Evolutionary conservation across 2,113 vertebrate species (phyloP).

Genomic region (Prunella himalayana): DNA sequence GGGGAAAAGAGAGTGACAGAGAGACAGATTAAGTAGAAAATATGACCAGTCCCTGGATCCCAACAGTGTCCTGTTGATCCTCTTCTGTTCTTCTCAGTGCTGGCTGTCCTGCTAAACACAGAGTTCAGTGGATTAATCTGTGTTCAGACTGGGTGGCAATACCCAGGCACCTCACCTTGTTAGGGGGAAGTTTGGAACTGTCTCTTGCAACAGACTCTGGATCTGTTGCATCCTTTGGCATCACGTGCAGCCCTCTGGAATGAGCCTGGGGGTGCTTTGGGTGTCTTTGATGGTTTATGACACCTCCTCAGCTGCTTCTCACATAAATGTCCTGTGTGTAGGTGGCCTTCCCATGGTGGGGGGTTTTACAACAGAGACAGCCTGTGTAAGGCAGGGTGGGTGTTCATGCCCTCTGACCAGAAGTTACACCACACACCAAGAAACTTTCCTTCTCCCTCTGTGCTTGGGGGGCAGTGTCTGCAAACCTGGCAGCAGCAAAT

Average conservation of each 20-base stretch:
- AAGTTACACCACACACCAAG: neutral
- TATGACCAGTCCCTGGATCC: neutral
- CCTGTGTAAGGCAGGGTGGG: neutral
- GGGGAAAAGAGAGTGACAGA: accelerated
- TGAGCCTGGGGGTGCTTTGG: neutral
- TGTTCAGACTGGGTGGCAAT: neutral
- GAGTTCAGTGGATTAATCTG: neutral
- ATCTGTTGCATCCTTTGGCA: neutral
- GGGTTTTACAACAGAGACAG: neutral
- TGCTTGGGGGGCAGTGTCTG: neutral
- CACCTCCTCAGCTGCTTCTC: neutral
- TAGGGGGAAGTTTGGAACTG: neutral
- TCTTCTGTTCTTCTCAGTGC: neutral
- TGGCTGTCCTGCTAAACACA: neutral
- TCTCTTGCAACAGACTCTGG: neutral
- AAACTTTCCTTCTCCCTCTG: neutral
- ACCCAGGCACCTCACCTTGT: neutral
- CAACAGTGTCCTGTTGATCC: neutral
- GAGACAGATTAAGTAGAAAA: neutral
- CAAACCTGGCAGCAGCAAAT: neutral
- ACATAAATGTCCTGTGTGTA: neutral
- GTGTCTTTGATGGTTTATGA: neutral
- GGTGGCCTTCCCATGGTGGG: neutral
- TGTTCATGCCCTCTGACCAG: neutral
- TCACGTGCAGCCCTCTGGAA: neutral